Evolutionary conservation across 1,140 invertebrate genomes (phyloP).

Genomic region (Cecropterus lyciades): DNA sequence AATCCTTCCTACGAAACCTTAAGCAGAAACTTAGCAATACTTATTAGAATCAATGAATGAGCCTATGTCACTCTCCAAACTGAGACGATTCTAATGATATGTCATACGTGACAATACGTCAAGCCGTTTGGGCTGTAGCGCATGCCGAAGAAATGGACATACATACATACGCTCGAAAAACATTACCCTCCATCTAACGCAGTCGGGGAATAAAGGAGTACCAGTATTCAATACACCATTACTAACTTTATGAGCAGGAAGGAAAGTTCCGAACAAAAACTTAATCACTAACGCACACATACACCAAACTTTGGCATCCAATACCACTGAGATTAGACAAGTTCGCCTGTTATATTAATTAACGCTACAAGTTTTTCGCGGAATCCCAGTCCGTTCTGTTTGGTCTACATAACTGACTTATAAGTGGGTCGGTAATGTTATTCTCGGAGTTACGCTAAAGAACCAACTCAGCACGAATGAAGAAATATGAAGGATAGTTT

Average conservation of each 20-base stretch:
- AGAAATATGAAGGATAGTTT: too few species aligned
- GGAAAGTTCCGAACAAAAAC: constrained; percentile 12
- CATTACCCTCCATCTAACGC: too few species aligned
- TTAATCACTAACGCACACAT: constrained; percentile 15
- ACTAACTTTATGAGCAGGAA: constrained; percentile 5
- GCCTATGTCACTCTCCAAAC: too few species aligned
- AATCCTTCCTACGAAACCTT: too few species aligned
- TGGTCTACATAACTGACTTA: background rate
- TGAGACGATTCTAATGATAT: too few species aligned
- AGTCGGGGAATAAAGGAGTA: background rate
- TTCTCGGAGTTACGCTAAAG: background rate
- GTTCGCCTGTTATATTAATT: constrained; percentile 56
- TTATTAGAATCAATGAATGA: too few species aligned
- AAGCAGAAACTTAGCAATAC: too few species aligned
- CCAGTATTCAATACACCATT: background rate
- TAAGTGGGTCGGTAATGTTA: background rate
- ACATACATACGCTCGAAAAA: too few species aligned
- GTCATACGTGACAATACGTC: too few species aligned
- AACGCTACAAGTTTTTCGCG: constrained; percentile 43
- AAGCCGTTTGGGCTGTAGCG: too few species aligned
- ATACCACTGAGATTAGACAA: constrained; percentile 56
- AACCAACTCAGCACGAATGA: too few species aligned
- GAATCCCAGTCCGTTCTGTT: constrained; percentile 11
- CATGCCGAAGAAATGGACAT: too few species aligned
- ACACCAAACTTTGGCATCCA: constrained; percentile 19